Conservation (phyloP, 2,797 vertebrate species). For the Gastrophryne carolinensis region DNA sequence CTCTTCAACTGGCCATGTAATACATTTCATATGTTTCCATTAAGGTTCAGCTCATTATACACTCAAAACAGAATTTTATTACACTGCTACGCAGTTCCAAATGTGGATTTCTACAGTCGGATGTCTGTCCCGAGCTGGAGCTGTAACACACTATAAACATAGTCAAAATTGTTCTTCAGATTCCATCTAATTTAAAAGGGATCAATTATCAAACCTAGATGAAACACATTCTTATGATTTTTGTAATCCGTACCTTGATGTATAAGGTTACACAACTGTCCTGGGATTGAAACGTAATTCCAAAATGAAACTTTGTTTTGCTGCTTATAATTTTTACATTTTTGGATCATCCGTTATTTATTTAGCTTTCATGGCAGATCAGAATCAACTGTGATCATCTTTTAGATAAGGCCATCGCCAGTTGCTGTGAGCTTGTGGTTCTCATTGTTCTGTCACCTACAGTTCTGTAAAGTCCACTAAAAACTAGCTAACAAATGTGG, state of each 20-base stretch:
- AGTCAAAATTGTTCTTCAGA: not conserved
- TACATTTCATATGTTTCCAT: conserved; percentile 6
- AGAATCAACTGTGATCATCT: not conserved
- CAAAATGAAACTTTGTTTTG: not conserved
- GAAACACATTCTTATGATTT: conserved; percentile 3
- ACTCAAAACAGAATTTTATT: not conserved
- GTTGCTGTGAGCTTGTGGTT: no score
- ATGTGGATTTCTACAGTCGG: not conserved
- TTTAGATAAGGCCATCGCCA: not conserved
- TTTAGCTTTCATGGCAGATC: not conserved
- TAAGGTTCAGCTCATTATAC: not conserved
- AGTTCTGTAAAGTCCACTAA: no score
- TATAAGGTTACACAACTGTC: not conserved
- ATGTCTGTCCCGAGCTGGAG: not conserved
- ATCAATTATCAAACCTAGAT: not conserved
- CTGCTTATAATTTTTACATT: not conserved
- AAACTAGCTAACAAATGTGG: no score
- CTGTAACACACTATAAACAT: not conserved
- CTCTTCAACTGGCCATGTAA: not conserved
- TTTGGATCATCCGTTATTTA: not conserved
- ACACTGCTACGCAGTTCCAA: not conserved
- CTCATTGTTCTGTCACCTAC: no score
- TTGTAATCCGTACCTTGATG: not conserved
- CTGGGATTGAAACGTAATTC: not conserved
- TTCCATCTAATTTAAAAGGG: not conserved